Percentiles rank a stretch among this genome's conserved stretches.
phyloP scores from a whole-genome alignment of 2,888 invertebrate genomes.

The Laothoe populi region DNA sequence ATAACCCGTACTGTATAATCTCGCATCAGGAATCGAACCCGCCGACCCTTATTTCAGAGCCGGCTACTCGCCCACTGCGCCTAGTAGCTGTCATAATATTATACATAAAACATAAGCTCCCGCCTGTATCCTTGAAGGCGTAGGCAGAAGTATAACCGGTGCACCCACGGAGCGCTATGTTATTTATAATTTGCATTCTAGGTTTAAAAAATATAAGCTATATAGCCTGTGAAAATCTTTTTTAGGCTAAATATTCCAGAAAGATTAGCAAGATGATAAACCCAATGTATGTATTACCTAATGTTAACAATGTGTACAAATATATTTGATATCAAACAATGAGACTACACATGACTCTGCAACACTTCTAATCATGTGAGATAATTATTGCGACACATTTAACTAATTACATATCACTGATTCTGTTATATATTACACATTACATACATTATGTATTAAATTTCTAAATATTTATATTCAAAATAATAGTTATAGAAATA shows the following conservation, averaged over 20 bases:
- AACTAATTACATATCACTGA: slow-evolving; percentile 16
- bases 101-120: neutral
- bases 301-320: neutral
- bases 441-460: too few species aligned
- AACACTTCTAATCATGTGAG: neutral
- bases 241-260: too few species aligned
- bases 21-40: too few species aligned
- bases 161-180: neutral
- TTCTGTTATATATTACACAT: neutral
- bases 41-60: too few species aligned
- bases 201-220: too few species aligned
- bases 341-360: neutral
- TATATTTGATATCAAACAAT: slow-evolving; percentile 13
- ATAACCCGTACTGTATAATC: too few species aligned
- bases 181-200: too few species aligned
- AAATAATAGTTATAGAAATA: too few species aligned
- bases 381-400: slow-evolving; percentile 8
- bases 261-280: too few species aligned
- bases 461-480: too few species aligned
- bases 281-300: neutral
- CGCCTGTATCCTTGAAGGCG: neutral
- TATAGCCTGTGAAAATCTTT: too few species aligned
- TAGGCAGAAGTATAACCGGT: neutral
- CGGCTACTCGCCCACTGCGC: too few species aligned
- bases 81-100: neutral